A percentile compares a stretch with the other conserved stretches of the same genome.
phyloP scores from a whole-genome alignment of 2,113 vertebrate genomes.

The Myotis lucifugus region DNA sequence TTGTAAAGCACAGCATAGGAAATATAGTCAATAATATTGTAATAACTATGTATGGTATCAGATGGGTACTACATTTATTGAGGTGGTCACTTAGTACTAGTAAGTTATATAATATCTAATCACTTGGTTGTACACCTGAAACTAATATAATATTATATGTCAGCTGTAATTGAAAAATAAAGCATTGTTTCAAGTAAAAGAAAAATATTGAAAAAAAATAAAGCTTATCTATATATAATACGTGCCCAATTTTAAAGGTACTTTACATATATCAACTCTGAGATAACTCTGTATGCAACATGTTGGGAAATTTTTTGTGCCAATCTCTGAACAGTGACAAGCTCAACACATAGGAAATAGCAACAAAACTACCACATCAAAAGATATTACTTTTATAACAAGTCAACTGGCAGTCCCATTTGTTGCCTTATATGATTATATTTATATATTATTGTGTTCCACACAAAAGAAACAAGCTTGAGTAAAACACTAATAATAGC shows the following conservation, averaged over 20 bases:
- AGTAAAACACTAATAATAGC: no score
- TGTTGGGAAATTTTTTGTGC: neutral
- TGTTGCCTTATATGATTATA: neutral
- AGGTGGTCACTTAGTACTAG: neutral
- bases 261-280: constrained; percentile 12
- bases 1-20: neutral
- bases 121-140: neutral
- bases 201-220: neutral
- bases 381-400: neutral
- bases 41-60: neutral
- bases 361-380: neutral
- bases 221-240: neutral
- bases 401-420: neutral
- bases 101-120: neutral
- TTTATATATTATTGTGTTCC: no score
- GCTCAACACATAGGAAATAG: neutral
- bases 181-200: neutral
- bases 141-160: neutral
- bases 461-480: no score
- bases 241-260: neutral
- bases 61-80: neutral
- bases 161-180: neutral
- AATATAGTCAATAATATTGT: neutral
- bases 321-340: neutral
- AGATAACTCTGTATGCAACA: neutral